These are phyloP conservation scores for Streptopelia turtur DNA, from an alignment of 2,797 vertebrate genomes.

Conservation along the genomic window DNA sequence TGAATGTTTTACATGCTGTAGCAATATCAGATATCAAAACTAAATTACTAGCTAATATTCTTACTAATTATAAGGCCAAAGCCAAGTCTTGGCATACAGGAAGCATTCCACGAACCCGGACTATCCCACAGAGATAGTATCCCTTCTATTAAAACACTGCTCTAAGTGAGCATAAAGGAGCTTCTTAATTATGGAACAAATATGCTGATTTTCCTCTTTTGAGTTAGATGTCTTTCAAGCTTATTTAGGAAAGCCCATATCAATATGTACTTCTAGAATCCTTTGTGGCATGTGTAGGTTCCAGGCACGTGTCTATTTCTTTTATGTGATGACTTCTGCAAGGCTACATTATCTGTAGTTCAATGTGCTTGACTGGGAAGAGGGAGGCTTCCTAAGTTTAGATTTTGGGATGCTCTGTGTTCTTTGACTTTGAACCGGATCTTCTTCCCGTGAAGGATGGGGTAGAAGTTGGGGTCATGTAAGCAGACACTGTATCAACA, in stretches of 20 bases:
- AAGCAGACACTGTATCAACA: slow-evolving; percentile 49
- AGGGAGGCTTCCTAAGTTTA: background rate
- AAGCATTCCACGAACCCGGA: background rate
- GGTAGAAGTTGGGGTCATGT: slow-evolving; percentile 33
- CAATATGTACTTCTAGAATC: background rate
- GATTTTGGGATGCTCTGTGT: slow-evolving; percentile 3
- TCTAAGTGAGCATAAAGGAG: background rate
- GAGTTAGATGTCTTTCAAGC: background rate
- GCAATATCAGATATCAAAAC: background rate
- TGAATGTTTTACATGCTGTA: background rate
- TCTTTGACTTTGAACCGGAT: slow-evolving; percentile 55
- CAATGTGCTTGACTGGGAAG: background rate
- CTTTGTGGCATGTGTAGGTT: background rate
- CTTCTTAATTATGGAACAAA: background rate
- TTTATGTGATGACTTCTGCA: background rate
- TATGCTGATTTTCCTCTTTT: background rate
- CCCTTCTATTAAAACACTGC: background rate
- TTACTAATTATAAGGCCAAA: slow-evolving; percentile 14
- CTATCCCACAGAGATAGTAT: background rate
- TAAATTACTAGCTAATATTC: background rate
- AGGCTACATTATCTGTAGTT: background rate
- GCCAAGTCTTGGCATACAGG: background rate
- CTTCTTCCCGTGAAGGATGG: slow-evolving; percentile 2
- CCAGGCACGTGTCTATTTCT: background rate
- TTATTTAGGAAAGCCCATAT: background rate